Conservation (phyloP, 1,140 invertebrate genomes). For the Brachionus angularis region DNA sequence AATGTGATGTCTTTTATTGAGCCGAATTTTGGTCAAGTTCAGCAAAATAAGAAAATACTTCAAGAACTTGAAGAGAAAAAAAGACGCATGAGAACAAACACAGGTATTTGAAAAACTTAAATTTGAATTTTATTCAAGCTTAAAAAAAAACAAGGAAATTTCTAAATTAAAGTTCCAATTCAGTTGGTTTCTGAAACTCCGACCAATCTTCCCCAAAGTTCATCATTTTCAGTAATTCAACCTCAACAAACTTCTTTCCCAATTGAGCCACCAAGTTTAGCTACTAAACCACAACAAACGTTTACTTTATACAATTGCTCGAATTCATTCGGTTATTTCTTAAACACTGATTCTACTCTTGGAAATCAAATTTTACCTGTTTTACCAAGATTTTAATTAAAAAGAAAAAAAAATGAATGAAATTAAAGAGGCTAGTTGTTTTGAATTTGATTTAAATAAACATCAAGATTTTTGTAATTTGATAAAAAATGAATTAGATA, state of each 20-base stretch:
- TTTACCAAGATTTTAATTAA: conserved; percentile 18
- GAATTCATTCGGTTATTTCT: conserved; percentile 1
- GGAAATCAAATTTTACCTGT: conserved; percentile 43
- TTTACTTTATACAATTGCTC: not conserved
- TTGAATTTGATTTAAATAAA: not conserved
- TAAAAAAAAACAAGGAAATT: not conserved
- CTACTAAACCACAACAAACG: not conserved
- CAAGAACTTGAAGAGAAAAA: conserved; percentile 43
- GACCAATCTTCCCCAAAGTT: too few species aligned
- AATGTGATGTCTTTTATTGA: conserved; percentile 40
- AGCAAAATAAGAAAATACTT: conserved; percentile 40
- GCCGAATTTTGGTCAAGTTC: conserved; percentile 41
- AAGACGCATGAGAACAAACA: conserved; percentile 34
- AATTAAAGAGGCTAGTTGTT: too few species aligned
- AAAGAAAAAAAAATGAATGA: too few species aligned
- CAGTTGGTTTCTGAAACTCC: not conserved
- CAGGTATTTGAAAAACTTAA: not conserved
- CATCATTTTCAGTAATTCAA: conserved; percentile 11
- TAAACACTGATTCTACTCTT: conserved; percentile 31
- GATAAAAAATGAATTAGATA: not conserved
- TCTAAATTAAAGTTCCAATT: not conserved
- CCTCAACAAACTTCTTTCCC: not conserved
- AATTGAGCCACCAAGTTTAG: not conserved
- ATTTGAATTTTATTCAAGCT: too few species aligned
- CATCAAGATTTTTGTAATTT: conserved; percentile 21